Base-by-base conservation (phyloP, 1,140 invertebrate species). In the Conus betulinus region DNA sequence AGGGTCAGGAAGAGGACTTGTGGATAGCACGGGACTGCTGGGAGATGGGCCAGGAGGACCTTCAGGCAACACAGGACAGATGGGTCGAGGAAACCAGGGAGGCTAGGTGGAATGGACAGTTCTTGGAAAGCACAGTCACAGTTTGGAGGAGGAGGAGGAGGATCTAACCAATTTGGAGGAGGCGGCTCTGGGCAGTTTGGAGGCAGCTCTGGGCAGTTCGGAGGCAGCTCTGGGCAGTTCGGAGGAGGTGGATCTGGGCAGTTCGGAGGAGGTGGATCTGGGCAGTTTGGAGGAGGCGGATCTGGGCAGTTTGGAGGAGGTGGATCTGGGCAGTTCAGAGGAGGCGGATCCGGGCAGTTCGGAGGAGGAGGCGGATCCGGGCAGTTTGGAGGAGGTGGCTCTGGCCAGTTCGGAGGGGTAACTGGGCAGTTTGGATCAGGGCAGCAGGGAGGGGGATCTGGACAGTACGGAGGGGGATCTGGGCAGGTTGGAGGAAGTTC, bases 61-160 rank as follows among this genome's bases (percentile, higher is more conserved):
- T 7, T 20, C 60, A 63, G 67, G 13, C 67, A 71, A 71, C 23
- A n/a, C 8, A 1, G 67, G 67, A 13, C 67, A 20, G 17, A 71
- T 71, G 67, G 67, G 67, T 20, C 11, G 67, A 71, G 67, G 67
- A 71, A 71, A 71, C 67, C 67, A 71, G 67, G 67, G 67, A 23
- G 23, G 57, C 57, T 15, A 60, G 57, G 67, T 13, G 67, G 67
- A 7, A 71, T 71, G 67, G 67, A 71, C 23, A 71, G 67, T 71
- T 71, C 67, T 71, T 71, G 67, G 67, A 20, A 71, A 71, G 67
- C 11, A 71, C 67, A 71, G 67, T 71, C 67, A 71, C 67, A 71
- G 67, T 71, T 23, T 20, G 67, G 67, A 1, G 67, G 67, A 71
- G 39, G 39, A 39, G 39, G 39, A 39, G 39, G 39, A 13, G 60